phyloP scores from a whole-genome alignment of 1,140 invertebrate genomes.

The Rhopalosiphum maidis region DNA sequence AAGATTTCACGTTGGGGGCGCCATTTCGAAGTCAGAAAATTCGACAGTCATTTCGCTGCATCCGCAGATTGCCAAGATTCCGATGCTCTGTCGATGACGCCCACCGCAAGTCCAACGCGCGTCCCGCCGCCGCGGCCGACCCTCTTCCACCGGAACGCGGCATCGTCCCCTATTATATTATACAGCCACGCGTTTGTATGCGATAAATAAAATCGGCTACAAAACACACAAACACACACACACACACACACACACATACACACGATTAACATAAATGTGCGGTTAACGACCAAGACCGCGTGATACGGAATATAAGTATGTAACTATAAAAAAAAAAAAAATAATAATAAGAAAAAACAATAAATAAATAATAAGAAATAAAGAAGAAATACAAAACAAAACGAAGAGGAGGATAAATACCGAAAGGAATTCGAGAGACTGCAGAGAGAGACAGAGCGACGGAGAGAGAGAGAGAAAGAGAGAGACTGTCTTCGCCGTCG shows the following conservation, averaged over 20 bases:
- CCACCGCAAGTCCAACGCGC: background rate
- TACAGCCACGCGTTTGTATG: background rate
- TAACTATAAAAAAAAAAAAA: background rate
- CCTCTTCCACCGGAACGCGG: background rate
- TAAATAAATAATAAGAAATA: constrained; percentile 33
- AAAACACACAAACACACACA: constrained; percentile 26
- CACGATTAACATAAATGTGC: constrained; percentile 55
- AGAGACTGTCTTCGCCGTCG: background rate
- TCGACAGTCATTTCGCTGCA: background rate
- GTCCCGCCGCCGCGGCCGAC: background rate
- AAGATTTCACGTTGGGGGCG: background rate
- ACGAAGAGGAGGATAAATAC: constrained; percentile 49
- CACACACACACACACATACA: background rate
- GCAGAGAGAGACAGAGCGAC: background rate
- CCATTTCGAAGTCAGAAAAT: background rate
- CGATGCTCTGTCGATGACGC: background rate
- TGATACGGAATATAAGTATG: constrained; percentile 37
- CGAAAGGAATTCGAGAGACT: constrained; percentile 43
- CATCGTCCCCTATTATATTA: background rate
- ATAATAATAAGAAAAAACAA: constrained; percentile 11
- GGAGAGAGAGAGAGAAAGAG: background rate
- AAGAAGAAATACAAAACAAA: constrained; percentile 27
- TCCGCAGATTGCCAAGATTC: background rate
- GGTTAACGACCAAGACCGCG: constrained; percentile 55
- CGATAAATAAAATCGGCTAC: constrained; percentile 55